phyloP scores from a whole-genome alignment of 37 sponge, comb jelly and placozoan species.

The Diacarnus erythraeanus region DNA sequence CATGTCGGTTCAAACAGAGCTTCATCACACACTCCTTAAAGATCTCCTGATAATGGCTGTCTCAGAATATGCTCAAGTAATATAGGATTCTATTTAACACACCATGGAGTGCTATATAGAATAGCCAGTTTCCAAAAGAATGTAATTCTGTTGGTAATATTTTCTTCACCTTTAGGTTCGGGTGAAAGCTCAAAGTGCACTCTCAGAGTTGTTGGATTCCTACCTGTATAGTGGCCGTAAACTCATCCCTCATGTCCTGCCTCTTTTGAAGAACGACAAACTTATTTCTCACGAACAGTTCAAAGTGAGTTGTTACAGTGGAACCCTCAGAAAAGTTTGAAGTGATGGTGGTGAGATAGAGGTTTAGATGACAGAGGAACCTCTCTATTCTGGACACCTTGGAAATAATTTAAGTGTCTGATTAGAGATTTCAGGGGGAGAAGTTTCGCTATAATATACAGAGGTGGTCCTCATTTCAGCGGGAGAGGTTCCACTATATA shows the following conservation, averaged over 20 bases:
- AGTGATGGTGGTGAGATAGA: too few species aligned
- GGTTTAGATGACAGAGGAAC: too few species aligned
- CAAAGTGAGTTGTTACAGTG: slow-evolving; percentile 36
- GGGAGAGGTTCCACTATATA: too few species aligned
- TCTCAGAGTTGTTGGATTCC: slow-evolving; percentile 22
- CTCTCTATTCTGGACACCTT: background rate
- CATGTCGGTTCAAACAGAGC: slow-evolving; percentile 44
- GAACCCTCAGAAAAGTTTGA: background rate
- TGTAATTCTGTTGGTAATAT: too few species aligned
- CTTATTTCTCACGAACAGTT: slow-evolving; percentile 70
- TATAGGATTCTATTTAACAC: background rate
- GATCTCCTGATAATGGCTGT: slow-evolving; percentile 45
- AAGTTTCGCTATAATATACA: too few species aligned
- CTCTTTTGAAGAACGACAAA: slow-evolving; percentile 28
- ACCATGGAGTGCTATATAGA: too few species aligned
- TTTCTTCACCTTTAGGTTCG: slow-evolving; percentile 46
- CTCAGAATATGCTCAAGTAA: slow-evolving; percentile 64
- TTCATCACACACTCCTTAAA: slow-evolving; percentile 46
- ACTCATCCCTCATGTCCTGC: slow-evolving; percentile 40
- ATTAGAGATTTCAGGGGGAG: too few species aligned
- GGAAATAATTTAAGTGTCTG: background rate
- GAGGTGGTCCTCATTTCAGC: too few species aligned
- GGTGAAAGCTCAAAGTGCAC: slow-evolving; percentile 44
- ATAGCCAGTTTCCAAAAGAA: too few species aligned
- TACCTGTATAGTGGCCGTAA: slow-evolving; percentile 50